Evolutionary conservation across 2,113 vertebrate genomes (phyloP).

Genomic region (Pachycephala philippinensis): DNA sequence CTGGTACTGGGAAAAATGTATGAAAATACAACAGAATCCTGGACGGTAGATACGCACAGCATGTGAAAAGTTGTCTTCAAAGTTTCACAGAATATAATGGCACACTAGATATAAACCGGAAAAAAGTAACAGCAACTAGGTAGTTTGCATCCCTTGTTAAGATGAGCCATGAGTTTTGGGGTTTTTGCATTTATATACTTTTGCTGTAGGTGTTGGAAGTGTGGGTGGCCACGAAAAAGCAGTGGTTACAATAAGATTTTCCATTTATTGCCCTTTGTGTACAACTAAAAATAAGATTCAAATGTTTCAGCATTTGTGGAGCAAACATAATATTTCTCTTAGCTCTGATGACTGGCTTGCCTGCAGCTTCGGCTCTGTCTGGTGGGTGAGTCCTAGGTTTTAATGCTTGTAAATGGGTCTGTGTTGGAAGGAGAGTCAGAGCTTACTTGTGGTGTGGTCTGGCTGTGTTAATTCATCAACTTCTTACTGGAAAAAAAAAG

Average conservation of each 20-base stretch:
- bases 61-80: background rate
- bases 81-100: background rate
- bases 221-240: conserved; percentile 77
- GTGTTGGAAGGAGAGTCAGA: conserved; percentile 29
- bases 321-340: conserved; percentile 69
- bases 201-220: conserved; percentile 73
- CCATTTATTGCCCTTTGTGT: conserved; percentile 82
- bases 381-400: conserved; percentile 68
- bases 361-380: conserved; percentile 66
- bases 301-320: conserved; percentile 71
- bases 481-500: background rate
- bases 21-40: background rate
- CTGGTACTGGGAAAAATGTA: background rate
- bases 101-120: conserved; percentile 56
- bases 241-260: conserved; percentile 82
- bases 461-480: conserved; percentile 27
- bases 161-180: conserved; percentile 63
- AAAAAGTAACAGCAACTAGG: conserved; percentile 60
- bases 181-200: conserved; percentile 71
- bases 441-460: conserved; percentile 25
- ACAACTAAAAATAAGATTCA: conserved; percentile 77
- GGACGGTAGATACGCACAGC: accelerated
- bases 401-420: conserved; percentile 38
- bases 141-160: conserved; percentile 72
- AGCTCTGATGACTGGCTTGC: conserved; percentile 68